phyloP scores from a whole-genome alignment of 2,113 vertebrate species.

The Dasyurus viverrinus region DNA sequence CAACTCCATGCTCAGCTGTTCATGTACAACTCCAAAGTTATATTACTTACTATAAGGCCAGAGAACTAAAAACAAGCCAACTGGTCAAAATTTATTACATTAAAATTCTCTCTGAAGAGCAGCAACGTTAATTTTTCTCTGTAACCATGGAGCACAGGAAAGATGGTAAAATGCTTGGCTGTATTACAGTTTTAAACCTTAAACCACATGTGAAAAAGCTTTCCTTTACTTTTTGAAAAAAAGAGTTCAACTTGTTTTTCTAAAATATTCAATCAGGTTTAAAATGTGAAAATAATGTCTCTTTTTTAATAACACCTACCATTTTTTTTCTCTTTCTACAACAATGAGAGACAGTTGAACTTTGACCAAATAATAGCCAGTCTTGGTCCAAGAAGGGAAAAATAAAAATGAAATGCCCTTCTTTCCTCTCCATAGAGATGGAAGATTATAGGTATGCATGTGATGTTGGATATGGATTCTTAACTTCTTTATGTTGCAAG shows the following conservation, averaged over 20 bases:
- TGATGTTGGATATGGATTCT: not conserved
- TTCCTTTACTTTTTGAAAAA: not conserved
- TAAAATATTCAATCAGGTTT: not conserved
- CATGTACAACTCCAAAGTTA: not conserved
- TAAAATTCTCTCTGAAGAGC: not conserved
- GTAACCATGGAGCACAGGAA: not conserved
- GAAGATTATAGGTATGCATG: not conserved
- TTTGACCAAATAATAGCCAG: not conserved
- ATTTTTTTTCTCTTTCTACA: not conserved
- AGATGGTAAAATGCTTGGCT: constrained; percentile 6
- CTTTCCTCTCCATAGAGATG: not conserved
- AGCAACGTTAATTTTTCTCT: not conserved
- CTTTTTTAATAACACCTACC: not conserved
- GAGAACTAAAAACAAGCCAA: not conserved
- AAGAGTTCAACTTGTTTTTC: not conserved
- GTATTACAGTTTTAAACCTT: constrained; percentile 13
- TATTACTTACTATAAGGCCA: not conserved
- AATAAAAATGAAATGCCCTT: not conserved
- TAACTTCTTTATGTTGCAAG: not conserved
- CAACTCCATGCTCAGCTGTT: not conserved
- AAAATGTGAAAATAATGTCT: not conserved
- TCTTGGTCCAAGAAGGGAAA: not conserved
- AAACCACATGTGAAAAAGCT: not conserved
- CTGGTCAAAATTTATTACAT: not conserved
- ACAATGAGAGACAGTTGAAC: not conserved